Base-by-base conservation (phyloP, 2,113 vertebrate genomes). In the Tringa solitaria region DNA sequence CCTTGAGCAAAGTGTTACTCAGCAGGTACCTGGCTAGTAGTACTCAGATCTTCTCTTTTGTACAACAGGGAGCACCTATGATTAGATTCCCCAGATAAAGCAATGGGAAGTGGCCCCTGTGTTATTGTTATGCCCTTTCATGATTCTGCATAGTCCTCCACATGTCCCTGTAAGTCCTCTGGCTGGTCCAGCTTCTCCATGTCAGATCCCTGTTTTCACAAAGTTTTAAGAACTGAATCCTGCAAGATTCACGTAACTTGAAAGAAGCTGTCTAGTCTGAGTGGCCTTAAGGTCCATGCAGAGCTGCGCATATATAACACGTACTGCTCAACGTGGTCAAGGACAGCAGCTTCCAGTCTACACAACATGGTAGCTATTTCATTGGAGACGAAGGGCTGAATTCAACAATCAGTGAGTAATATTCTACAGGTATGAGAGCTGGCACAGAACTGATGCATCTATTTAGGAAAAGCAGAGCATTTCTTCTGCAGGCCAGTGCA, bases 51-150 rank as follows among this genome's bases (percentile, higher is more conserved):
- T 63, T 54, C 24, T 57, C 4, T 46, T 63, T 32, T 70, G 35
- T 39, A 59, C 72, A 80, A 69, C 33, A 51, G 23, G 21, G 22
- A 69, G 7, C 8, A 54, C 2, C 3, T 37, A 13, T 1, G 0
- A 27, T 79, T 78, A 72, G 56, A 85, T 2, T 51, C 6, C 30
- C 22, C 27, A 64, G 18, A 16, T 10, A 14, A 84, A 87, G 26
- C 9, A 67, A 10, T 24, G 28, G 50, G 16, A 73, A 27, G 3
- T n/a, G 32, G 0, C 12, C 3, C 4, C 1, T 48, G 5, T n/a
- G 6, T 46, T 54, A 51, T 2, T 28, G 5, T 46, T 54, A 68
- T 2, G 2, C 9, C 10, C 10, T 76, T 82, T 72, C 14, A 27
- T 64, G 39, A 56, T 35, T 82, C n/a, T 9, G 3, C 9, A 12